A percentile compares a stretch with the other conserved stretches of the same genome.
Conservation (phyloP, 2,113 vertebrate species). For the Neogobius melanostomus region DNA sequence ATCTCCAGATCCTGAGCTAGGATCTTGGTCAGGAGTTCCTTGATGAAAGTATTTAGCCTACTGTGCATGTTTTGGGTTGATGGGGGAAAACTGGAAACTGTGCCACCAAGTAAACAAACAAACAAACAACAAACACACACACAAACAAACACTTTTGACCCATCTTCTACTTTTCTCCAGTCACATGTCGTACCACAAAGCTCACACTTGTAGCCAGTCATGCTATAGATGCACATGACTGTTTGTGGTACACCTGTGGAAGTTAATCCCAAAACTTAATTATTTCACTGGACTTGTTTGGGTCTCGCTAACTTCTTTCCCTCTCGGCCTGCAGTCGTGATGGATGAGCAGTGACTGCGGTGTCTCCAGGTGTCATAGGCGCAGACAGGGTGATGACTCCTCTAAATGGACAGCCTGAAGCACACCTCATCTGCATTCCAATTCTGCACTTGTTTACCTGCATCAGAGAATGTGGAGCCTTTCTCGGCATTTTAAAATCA, state of each 20-base stretch:
- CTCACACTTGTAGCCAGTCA: conserved; percentile 22
- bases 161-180: too few species aligned
- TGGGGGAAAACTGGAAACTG: too few species aligned
- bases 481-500: background rate
- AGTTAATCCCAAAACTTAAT: background rate
- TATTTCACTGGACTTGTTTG: background rate
- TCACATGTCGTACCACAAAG: too few species aligned
- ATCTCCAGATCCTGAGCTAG: too few species aligned
- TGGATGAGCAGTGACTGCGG: conserved; percentile 64
- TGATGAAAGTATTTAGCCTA: too few species aligned
- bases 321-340: conserved; percentile 39
- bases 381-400: conserved; percentile 61
- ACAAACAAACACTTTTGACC: too few species aligned
- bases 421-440: conserved; percentile 66
- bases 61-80: too few species aligned
- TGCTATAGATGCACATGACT: conserved; percentile 8
- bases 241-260: background rate
- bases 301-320: background rate
- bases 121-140: too few species aligned
- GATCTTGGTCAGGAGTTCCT: too few species aligned
- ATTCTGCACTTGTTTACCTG: conserved; percentile 54
- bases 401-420: conserved; percentile 64
- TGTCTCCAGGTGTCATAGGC: conserved; percentile 59
- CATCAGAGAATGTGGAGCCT: conserved; percentile 16
- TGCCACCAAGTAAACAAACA: too few species aligned